Percentiles rank a stretch among this genome's conserved stretches.
Evolutionary conservation across 2,113 vertebrate genomes (phyloP).

Genomic region (Eudyptes chrysolophus): DNA sequence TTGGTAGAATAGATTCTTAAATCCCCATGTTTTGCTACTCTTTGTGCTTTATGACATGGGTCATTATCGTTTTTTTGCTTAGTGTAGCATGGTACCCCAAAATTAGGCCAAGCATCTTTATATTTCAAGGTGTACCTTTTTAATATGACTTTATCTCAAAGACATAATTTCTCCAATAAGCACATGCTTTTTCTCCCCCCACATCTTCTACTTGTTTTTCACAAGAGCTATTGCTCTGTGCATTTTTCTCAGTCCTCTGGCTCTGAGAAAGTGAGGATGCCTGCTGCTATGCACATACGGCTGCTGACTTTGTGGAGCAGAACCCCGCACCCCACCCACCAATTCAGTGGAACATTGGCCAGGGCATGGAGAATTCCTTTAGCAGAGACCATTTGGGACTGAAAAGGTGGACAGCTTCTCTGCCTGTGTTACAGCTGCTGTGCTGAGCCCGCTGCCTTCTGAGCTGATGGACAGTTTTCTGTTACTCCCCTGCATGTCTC

Average conservation of each 20-base stretch:
- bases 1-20: not conserved
- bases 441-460: not conserved
- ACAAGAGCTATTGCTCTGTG: not conserved
- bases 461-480: not conserved
- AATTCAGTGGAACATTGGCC: fast-evolving
- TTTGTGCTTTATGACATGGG: not conserved
- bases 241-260: not conserved
- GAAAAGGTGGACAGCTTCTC: not conserved
- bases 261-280: not conserved
- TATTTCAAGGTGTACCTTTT: not conserved
- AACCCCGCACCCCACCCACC: not conserved
- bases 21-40: not conserved
- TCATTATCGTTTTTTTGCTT: not conserved
- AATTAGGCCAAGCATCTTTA: not conserved
- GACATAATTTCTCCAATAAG: not conserved
- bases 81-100: not conserved
- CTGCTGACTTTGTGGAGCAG: not conserved
- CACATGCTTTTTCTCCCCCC: not conserved
- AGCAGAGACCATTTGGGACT: not conserved
- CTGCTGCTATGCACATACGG: not conserved
- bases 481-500: not conserved
- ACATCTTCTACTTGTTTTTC: not conserved
- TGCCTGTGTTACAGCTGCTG: not conserved
- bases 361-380: not conserved
- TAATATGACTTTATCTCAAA: not conserved